These are phyloP conservation scores for Lasiurus cinereus DNA, from an alignment of 2,113 vertebrate genomes.

Conservation along the genomic window DNA sequence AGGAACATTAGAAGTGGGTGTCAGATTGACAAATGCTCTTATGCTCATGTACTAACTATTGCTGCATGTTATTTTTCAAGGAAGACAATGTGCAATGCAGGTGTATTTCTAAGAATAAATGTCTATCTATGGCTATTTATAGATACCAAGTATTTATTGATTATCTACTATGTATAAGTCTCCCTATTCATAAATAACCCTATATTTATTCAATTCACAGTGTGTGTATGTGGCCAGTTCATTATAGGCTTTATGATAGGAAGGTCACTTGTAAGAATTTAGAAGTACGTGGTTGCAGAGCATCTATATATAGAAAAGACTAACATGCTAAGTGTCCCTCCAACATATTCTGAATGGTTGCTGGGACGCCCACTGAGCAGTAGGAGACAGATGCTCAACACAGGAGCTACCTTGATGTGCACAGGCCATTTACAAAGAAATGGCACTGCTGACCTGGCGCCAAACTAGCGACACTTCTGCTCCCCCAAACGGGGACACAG, in stretches of 20 bases:
- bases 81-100: slow-evolving; percentile 25
- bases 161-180: neutral
- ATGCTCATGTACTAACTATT: neutral
- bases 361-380: no score
- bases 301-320: no score
- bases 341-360: no score
- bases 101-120: slow-evolving; percentile 26
- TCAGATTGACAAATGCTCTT: neutral
- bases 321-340: no score
- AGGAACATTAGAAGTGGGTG: slow-evolving; percentile 52
- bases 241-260: neutral
- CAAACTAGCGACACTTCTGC: no score
- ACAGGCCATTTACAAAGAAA: no score
- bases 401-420: no score
- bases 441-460: no score
- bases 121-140: neutral
- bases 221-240: neutral
- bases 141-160: neutral
- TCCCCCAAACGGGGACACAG: no score
- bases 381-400: no score
- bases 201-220: neutral
- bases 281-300: neutral
- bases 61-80: slow-evolving; percentile 33
- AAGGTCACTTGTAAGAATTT: neutral
- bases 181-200: neutral